phyloP scores from a whole-genome alignment of 2,113 vertebrate species.

The Forbesichthys agassizii region DNA sequence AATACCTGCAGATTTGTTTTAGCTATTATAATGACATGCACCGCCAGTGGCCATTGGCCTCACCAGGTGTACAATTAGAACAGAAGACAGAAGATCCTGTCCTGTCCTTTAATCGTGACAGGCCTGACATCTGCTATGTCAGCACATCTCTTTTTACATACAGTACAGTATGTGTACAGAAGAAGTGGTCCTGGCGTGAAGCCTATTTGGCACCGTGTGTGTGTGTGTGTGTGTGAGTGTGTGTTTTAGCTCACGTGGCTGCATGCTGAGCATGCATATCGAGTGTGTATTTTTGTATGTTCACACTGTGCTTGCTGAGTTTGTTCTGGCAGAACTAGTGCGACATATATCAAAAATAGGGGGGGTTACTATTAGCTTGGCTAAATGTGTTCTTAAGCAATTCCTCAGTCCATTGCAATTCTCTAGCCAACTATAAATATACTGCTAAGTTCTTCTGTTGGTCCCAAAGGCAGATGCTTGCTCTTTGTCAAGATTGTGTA shows the following conservation, averaged over 20 bases:
- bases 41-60: too few relatives aligned
- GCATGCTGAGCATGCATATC: too few relatives aligned
- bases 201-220: not conserved
- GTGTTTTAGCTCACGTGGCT: conserved; percentile 9
- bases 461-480: conserved; percentile 8
- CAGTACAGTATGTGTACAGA: too few relatives aligned
- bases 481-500: conserved; percentile 52
- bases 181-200: too few relatives aligned
- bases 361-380: conserved; percentile 4
- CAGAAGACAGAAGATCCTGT: too few relatives aligned
- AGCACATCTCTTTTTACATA: too few relatives aligned
- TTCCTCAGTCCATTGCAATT: conserved; percentile 15
- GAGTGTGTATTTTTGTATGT: not conserved
- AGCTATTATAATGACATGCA: too few relatives aligned
- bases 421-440: not conserved
- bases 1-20: too few relatives aligned
- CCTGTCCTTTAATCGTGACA: too few relatives aligned
- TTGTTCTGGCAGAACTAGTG: not conserved
- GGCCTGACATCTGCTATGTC: too few relatives aligned
- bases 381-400: conserved; percentile 33
- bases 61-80: too few relatives aligned
- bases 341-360: not conserved
- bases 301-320: not conserved
- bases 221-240: not conserved
- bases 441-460: not conserved